These are phyloP conservation scores for Accipiter virgatus DNA, from an alignment of 2,113 vertebrate genomes.

Conservation along the genomic window DNA sequence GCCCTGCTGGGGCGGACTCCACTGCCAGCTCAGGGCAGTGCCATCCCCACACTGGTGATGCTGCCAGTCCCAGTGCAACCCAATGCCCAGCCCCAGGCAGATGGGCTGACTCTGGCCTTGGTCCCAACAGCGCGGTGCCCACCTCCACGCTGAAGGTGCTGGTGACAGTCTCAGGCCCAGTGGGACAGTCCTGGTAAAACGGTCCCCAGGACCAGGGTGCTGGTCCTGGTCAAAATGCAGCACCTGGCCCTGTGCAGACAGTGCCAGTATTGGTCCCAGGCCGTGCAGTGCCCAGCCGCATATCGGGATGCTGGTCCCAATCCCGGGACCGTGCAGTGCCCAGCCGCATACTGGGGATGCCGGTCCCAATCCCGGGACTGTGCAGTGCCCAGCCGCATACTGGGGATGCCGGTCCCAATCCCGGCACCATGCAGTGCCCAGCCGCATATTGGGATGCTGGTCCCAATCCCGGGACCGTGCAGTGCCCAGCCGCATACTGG, in stretches of 20 bases:
- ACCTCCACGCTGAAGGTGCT: neutral
- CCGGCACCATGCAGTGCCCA: fast-evolving
- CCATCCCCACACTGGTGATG: neutral
- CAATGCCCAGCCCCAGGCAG: neutral
- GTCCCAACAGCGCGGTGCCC: neutral
- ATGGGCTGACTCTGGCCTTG: neutral
- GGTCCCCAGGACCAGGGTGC: neutral
- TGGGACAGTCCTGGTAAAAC: neutral
- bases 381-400: too few relatives aligned
- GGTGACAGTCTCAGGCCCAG: neutral
- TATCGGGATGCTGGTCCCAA: too few relatives aligned
- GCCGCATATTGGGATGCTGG: fast-evolving
- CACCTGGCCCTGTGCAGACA: neutral
- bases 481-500: too few relatives aligned
- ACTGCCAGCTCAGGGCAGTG: neutral
- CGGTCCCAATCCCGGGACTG: fast-evolving
- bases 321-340: too few relatives aligned
- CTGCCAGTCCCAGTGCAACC: neutral
- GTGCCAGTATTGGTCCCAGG: neutral
- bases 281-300: neutral
- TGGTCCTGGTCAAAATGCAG: neutral
- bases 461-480: neutral
- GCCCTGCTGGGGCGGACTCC: neutral
- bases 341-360: too few relatives aligned
- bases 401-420: too few relatives aligned